Conservation (phyloP, 2,797 vertebrate species). For the Zenarchopterus dispar region DNA sequence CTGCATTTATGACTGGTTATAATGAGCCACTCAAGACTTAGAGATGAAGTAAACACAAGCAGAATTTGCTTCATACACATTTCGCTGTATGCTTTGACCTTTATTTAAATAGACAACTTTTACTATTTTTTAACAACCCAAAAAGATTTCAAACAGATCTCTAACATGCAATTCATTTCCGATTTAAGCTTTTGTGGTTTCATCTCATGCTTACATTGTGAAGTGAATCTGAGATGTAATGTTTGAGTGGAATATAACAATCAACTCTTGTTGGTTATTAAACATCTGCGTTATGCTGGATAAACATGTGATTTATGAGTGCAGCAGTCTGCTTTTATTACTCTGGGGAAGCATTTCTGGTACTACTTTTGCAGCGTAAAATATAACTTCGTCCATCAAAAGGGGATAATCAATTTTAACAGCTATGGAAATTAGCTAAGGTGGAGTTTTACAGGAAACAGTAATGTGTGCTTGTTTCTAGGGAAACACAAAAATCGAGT, state of each 20-base stretch:
- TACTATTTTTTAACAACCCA: too few species aligned
- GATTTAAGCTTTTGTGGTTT: slow-evolving; percentile 23
- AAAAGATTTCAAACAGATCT: not conserved
- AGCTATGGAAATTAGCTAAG: slow-evolving; percentile 11
- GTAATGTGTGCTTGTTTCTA: slow-evolving; percentile 33
- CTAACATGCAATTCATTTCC: not conserved
- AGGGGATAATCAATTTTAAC: slow-evolving; percentile 3
- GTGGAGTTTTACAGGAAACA: slow-evolving; percentile 9
- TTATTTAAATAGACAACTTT: slow-evolving; percentile 4
- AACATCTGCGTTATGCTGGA: slow-evolving; percentile 26
- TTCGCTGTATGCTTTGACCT: not conserved
- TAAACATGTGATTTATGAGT: slow-evolving; percentile 62
- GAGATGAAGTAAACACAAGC: slow-evolving; percentile 3
- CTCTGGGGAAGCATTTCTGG: slow-evolving; percentile 5
- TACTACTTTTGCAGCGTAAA: slow-evolving; percentile 3
- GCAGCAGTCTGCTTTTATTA: slow-evolving; percentile 64
- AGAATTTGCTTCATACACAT: not conserved
- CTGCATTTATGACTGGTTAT: slow-evolving; percentile 23
- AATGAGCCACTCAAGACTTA: slow-evolving; percentile 29
- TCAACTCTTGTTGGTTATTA: too few species aligned
- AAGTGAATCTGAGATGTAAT: slow-evolving; percentile 8
- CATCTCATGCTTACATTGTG: not conserved
- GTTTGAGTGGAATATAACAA: slow-evolving; percentile 31
- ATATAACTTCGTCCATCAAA: slow-evolving; percentile 8
- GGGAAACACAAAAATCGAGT: slow-evolving; percentile 35